Evolutionary conservation across 2,888 invertebrate species (phyloP).

Genomic region (Embidobia sp.): DNA sequence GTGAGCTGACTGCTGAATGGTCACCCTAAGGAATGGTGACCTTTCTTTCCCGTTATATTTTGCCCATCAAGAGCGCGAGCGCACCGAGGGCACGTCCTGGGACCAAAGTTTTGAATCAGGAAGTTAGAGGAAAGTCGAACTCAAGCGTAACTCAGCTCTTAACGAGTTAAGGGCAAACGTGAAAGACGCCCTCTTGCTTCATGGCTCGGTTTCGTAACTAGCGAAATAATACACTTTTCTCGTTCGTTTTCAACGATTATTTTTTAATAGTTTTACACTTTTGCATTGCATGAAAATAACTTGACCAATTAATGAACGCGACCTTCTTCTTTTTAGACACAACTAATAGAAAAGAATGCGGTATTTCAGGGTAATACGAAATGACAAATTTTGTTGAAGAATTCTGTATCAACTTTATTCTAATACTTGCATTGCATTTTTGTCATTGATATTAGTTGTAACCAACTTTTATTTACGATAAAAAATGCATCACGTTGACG

Average conservation of each 20-base stretch:
- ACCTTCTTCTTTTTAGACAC: too few species aligned
- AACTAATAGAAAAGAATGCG: too few species aligned
- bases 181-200: constrained; percentile 52
- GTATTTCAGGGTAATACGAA: too few species aligned
- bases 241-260: constrained; percentile 30
- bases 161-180: constrained; percentile 67
- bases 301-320: constrained; percentile 4
- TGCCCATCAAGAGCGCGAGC: constrained; percentile 51
- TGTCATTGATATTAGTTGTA: too few species aligned
- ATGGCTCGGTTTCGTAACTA: constrained; percentile 61
- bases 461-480: too few species aligned
- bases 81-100: constrained; percentile 56
- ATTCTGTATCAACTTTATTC: too few species aligned
- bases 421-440: too few species aligned
- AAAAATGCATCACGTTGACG: too few species aligned
- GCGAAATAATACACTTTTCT: constrained; percentile 60
- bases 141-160: constrained; percentile 67
- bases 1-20: constrained; percentile 55
- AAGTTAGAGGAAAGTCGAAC: constrained; percentile 70
- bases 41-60: constrained; percentile 55
- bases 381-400: too few species aligned
- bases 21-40: constrained; percentile 53
- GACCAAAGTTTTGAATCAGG: constrained; percentile 68
- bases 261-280: constrained; percentile 32
- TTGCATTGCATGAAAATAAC: constrained; percentile 20